Evolutionary conservation across 2,113 vertebrate species (phyloP), one percentile per base, ranked within the genome.

Genomic region (Anarhynchus alexandrinus): DNA sequence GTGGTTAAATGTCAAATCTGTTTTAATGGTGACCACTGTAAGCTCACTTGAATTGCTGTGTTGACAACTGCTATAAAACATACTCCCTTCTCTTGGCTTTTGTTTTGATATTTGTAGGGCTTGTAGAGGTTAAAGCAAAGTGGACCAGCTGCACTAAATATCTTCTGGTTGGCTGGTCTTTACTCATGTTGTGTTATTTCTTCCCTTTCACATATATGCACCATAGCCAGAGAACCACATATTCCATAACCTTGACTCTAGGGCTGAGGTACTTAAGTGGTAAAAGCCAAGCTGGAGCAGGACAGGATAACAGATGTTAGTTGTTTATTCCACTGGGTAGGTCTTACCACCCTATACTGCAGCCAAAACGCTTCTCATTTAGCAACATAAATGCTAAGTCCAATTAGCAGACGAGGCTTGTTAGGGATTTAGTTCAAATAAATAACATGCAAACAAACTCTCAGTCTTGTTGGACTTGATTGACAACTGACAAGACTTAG

Each of bases 231-330:
- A 93, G 89, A 98, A 94, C 95, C 69, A 96, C 91, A 95, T 85
- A 97, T 94, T 97, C 97, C 94, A 97, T 98, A 98, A 98, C 98
- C 98, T 97, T 98, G 97, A 98, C 96, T 98, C 96, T 71, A 74
- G 95, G 95, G 97, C 93, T 97, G 94, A 98, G 97, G 96, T 93
- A 97, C 96, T 97, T 98, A 97, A 98, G 94, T 98, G 95, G 97
- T 97, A 97, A 97, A 98, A 98, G 98, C 97, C 97, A 98, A 98
- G 98, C 96, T 98, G 98, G 98, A 98, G 97, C 96, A 97, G 98
- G 98, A 98, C 94, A 96, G 94, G 97, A 96, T 98, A 98, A 98
- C 98, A 98, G 98, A 98, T 98, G 98, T 98, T 98, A 97, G 97
- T 96, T 98, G 98, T 98, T 98, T 98, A 98, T 97, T 98, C 98